Percentiles rank a stretch among this genome's conserved stretches.
Evolutionary conservation across 2,797 vertebrate genomes (phyloP).

Genomic region (Triplophysa bombifrons): DNA sequence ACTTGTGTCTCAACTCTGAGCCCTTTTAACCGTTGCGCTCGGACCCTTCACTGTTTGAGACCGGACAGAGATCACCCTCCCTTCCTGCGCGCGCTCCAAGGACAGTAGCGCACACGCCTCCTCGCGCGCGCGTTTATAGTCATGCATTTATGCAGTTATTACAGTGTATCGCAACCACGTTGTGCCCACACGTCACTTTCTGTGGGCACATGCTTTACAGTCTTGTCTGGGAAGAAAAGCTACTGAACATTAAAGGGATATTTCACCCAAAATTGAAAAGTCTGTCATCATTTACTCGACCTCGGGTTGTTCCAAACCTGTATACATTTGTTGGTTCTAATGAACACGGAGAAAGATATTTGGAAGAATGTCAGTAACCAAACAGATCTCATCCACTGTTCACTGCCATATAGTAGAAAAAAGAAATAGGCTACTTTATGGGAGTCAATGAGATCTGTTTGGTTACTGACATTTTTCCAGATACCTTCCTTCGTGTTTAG

Average conservation of each 20-base stretch:
- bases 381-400: no score
- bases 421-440: no score
- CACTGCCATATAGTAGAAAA: no score
- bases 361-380: no score
- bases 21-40: constrained; percentile 74
- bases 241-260: background rate
- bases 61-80: constrained; percentile 53
- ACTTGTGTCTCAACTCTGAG: constrained; percentile 57
- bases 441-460: no score
- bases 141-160: constrained; percentile 5
- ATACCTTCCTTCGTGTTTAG: no score
- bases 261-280: no score
- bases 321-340: no score
- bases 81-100: constrained; percentile 71
- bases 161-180: background rate
- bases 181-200: background rate
- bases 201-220: background rate
- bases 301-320: no score
- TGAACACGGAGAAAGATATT: no score
- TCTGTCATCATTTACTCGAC: no score
- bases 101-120: constrained; percentile 76
- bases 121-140: constrained; percentile 55
- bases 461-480: no score
- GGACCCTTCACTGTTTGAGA: constrained; percentile 77
- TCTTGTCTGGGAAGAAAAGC: background rate